Evolutionary conservation across 2,113 vertebrate species (phyloP), one percentile per base, ranked within the genome.

Genomic region (Pomatostomus ruficeps): DNA sequence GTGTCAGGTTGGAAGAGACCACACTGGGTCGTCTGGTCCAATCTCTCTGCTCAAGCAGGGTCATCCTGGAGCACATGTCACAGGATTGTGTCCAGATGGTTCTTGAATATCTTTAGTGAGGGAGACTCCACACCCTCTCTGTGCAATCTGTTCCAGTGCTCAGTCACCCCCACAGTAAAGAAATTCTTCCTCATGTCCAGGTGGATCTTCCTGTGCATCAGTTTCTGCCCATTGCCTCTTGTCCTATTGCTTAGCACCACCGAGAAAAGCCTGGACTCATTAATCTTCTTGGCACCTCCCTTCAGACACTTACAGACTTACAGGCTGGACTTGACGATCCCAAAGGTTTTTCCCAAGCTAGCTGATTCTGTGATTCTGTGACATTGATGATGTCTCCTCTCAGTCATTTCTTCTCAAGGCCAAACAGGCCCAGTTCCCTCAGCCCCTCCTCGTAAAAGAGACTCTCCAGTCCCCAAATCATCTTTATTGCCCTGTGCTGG

Each of bases 371-470:
- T 57, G 35, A 36, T 35, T 35, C 51, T 1, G 0, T 85, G 17
- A 49, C 35, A 33, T 6, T 51, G 36, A 51, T 36, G 49, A 43
- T 26, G 8, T 20, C 33, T 43, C 59, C 36, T 43, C 26, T 58
- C 42, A 26, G 26, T 48, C 10, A 3, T 23, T 22, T 65, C 58
- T 36, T 49, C 43, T 65, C 0, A 0, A 80, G 67, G 19, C 22
- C 33, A 33, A 73, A 43, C 12, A 38, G 22, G 12, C 36, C 14
- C 26, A 80, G 22, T 10, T 66, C 22, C 33, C 20, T 48, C 43
- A 58, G 33, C 14, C 25, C 49, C 57, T 80, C 28, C 28, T 21
- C 28, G 24, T 12, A 45, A 49, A 42, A 73, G 12, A 57, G 26
- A 14, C 11, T 35, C 23, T 66, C 12, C 17, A 25, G 13, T n/a